Evolutionary conservation across 2,797 vertebrate genomes (phyloP).

Genomic region (Pseudopleuronectes americanus): DNA sequence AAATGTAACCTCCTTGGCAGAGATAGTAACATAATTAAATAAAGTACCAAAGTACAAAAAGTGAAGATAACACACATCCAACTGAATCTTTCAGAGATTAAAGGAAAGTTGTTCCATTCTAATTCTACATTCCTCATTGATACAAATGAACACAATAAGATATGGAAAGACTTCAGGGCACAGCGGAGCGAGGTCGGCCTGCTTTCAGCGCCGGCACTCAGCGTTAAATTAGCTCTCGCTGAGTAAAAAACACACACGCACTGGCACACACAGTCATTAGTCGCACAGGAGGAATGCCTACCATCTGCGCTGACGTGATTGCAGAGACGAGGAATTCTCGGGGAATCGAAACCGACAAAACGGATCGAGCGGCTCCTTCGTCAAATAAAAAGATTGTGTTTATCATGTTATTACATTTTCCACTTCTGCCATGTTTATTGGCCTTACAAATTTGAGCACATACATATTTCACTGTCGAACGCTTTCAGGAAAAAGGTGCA

Average conservation of each 20-base stretch:
- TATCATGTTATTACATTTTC: constrained; percentile 74
- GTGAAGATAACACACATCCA: neutral
- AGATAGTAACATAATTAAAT: no score
- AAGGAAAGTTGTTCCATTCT: neutral
- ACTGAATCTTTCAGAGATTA: neutral
- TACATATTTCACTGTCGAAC: constrained; percentile 47
- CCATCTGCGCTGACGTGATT: constrained; percentile 73
- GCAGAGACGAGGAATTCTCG: constrained; percentile 58
- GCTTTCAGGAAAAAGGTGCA: constrained; percentile 24
- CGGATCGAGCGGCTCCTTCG: constrained; percentile 45
- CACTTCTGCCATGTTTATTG: constrained; percentile 65
- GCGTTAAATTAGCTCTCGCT: constrained; percentile 54
- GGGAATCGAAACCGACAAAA: constrained; percentile 60
- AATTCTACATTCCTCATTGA: constrained; percentile 18
- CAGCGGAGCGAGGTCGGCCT: constrained; percentile 31
- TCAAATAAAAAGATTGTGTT: constrained; percentile 66
- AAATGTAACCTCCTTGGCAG: no score
- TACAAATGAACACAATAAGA: constrained; percentile 36
- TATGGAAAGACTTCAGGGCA: constrained; percentile 38
- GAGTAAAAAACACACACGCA: constrained; percentile 56
- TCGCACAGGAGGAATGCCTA: constrained; percentile 58
- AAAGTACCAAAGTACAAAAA: no score
- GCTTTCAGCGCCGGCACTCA: constrained; percentile 40
- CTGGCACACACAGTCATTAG: constrained; percentile 57
- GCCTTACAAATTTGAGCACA: constrained; percentile 52